Evolutionary conservation across 2,888 invertebrate species (phyloP).

Genomic region (Oligia latruncula): DNA sequence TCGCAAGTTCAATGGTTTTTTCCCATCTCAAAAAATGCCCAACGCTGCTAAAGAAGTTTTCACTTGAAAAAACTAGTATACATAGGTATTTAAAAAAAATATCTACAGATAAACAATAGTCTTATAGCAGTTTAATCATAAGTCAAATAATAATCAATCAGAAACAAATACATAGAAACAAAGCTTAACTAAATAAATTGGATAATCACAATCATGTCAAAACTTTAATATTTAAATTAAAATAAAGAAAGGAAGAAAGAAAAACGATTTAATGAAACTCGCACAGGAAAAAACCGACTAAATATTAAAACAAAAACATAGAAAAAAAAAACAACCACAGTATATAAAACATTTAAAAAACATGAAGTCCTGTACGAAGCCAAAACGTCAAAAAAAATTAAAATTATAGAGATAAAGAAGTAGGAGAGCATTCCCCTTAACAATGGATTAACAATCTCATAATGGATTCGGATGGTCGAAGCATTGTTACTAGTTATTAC

Average conservation of each 20-base stretch:
- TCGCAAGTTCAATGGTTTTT: too few relatives aligned
- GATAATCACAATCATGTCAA: neutral
- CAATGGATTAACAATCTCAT: conserved; percentile 11
- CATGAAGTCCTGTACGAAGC: too few relatives aligned
- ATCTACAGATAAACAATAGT: neutral
- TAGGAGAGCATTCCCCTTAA: conserved; percentile 26
- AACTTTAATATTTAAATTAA: neutral
- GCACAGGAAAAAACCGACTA: too few relatives aligned
- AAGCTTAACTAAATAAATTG: neutral
- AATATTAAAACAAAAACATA: too few relatives aligned
- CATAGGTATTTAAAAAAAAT: neutral
- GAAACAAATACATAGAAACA: neutral
- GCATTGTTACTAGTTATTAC: conserved; percentile 41
- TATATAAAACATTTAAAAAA: too few relatives aligned
- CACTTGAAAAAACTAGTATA: too few relatives aligned
- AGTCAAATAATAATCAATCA: neutral
- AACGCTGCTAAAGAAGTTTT: too few relatives aligned
- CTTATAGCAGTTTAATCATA: neutral
- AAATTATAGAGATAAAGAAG: too few relatives aligned
- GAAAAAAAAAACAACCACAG: too few relatives aligned
- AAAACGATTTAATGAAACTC: too few relatives aligned
- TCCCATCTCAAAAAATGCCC: too few relatives aligned
- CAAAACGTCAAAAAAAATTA: too few relatives aligned
- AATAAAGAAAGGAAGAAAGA: neutral
- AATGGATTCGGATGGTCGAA: conserved; percentile 39